Conservation (phyloP, 2,888 invertebrate species). For the Adelognathus sp. region DNA sequence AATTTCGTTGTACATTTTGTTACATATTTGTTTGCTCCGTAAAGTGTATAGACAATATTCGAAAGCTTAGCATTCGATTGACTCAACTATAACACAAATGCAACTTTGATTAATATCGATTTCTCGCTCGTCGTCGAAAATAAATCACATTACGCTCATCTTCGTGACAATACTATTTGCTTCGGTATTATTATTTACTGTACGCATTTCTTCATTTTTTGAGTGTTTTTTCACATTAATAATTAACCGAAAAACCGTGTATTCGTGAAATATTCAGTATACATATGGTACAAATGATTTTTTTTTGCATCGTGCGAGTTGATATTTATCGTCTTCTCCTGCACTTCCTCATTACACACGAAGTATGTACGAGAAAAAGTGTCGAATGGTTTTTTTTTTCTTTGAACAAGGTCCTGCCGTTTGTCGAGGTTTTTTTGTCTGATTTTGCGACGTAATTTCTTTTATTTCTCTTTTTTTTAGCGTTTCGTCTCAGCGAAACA, state of each 20-base stretch:
- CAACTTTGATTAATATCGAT: background rate
- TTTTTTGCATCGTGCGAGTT: background rate
- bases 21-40: no score
- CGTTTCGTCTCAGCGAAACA: constrained; percentile 6
- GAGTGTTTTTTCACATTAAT: constrained; percentile 4
- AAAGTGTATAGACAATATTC: no score
- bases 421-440: background rate
- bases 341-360: no score
- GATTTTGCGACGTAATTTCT: background rate
- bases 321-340: background rate
- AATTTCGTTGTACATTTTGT: constrained; percentile 7
- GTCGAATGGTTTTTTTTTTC: constrained; percentile 5
- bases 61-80: no score
- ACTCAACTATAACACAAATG: no score
- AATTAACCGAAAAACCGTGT: constrained; percentile 22
- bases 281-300: constrained; percentile 2
- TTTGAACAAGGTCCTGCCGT: background rate
- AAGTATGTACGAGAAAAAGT: no score
- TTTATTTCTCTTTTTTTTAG: background rate
- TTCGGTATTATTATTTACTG: constrained; percentile 33
- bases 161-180: constrained; percentile 5
- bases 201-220: background rate
- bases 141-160: background rate
- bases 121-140: constrained; percentile 43
- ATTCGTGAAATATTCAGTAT: constrained; percentile 29